These are phyloP conservation scores for Caenorhabditis elegans DNA, from an alignment of 1,140 invertebrate genomes.

Conservation along the genomic window WBcel235 BX284602.5:2180001-2180500, in stretches of 20 bases:
- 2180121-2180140: no score
- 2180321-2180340: conserved; percentile 23
- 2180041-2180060: no score
- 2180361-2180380: conserved; percentile 27
- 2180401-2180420: conserved; percentile 29
- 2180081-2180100: no score
- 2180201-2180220: not conserved
- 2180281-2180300: conserved; percentile 4
- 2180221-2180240: no score
- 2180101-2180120: no score
- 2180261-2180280: conserved; percentile 9
- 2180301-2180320: conserved; percentile 26
- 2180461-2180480: not conserved
- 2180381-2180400: conserved; percentile 39
- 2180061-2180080: no score
- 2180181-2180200: not conserved
- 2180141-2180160: no score
- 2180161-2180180: not conserved
- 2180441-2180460: not conserved
- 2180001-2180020: no score
- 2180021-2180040: no score
- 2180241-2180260: not conserved
- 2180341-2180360: not conserved
- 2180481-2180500: not conserved
- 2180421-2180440: not conserved